Conservation (phyloP, 2,113 vertebrate species). For the Colius striatus region DNA sequence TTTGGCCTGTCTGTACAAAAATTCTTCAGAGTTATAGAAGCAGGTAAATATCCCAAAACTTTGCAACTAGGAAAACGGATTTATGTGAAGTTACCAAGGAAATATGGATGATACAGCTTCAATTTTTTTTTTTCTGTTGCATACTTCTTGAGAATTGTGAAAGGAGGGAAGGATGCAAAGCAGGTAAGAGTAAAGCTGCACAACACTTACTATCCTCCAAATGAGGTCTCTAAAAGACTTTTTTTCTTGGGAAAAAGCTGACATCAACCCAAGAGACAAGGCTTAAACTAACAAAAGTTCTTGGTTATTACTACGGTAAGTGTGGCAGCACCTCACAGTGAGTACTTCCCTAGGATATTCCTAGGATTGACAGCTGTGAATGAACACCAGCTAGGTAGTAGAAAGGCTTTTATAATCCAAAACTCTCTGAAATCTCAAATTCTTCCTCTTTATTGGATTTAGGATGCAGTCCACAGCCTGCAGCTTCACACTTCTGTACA, state of each 20-base stretch:
- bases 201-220: neutral
- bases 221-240: neutral
- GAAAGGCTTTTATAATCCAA: neutral
- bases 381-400: neutral
- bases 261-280: neutral
- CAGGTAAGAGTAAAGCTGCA: neutral
- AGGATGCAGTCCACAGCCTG: neutral
- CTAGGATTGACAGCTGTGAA: neutral
- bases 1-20: neutral
- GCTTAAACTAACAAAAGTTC: neutral
- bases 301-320: neutral
- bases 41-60: neutral
- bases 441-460: neutral
- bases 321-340: neutral
- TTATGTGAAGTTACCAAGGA: neutral
- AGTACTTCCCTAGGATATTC: neutral
- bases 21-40: neutral
- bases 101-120: neutral
- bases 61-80: neutral
- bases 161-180: neutral
- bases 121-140: neutral
- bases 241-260: neutral
- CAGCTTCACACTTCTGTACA: neutral
- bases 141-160: neutral
- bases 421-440: neutral